These are phyloP conservation scores for Ginglymostoma cirratum DNA, from an alignment of 2,113 vertebrate genomes.

Conservation along the genomic window DNA sequence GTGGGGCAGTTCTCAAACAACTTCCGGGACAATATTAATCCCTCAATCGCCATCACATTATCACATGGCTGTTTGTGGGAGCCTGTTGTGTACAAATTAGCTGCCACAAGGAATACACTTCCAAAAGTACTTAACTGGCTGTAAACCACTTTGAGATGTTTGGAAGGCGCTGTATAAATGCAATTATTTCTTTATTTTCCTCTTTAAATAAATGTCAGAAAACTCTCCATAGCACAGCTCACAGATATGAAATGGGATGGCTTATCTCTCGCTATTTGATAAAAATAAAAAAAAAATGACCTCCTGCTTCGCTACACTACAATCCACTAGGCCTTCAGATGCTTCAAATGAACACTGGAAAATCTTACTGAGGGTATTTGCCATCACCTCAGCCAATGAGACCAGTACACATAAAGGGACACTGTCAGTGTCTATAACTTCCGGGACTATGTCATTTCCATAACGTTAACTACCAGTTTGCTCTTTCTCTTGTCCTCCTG, in stretches of 20 bases:
- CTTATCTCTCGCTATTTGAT: not conserved
- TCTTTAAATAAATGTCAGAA: not conserved
- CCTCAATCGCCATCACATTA: not conserved
- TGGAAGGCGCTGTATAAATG: not conserved
- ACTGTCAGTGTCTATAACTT: not conserved
- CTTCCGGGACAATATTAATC: not conserved
- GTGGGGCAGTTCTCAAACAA: not conserved
- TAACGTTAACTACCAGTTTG: not conserved
- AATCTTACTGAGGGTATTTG: not conserved
- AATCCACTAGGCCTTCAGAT: not conserved
- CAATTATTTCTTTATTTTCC: no score
- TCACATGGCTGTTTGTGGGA: not conserved
- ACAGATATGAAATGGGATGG: not conserved
- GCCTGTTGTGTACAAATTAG: not conserved
- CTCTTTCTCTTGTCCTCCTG: not conserved
- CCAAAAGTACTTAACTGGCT: not conserved
- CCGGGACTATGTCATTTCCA: not conserved
- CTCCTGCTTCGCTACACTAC: not conserved
- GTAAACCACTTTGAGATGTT: not conserved
- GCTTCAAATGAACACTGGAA: not conserved
- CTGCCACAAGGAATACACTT: not conserved
- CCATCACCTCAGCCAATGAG: not conserved
- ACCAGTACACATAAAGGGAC: not conserved
- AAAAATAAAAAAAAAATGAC: not conserved
- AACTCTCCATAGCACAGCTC: not conserved